A percentile compares a stretch with the other conserved stretches of the same genome.
These are phyloP conservation scores for Drosophila longiperda DNA, from an alignment of 2,888 invertebrate genomes.

Conservation along the genomic window DNA sequence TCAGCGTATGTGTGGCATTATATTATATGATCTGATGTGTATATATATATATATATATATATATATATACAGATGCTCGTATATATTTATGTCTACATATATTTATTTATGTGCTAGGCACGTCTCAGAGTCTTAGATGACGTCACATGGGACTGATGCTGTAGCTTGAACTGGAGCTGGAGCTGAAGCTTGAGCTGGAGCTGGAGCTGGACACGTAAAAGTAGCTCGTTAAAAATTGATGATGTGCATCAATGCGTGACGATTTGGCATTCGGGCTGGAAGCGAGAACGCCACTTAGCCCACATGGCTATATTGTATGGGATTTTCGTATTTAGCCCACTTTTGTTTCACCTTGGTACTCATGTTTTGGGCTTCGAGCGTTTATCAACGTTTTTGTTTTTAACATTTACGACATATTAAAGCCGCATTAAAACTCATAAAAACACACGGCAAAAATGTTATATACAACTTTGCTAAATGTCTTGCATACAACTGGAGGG, in stretches of 20 bases:
- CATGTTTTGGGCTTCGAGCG: constrained; percentile 24
- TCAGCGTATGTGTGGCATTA: constrained; percentile 32
- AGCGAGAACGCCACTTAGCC: constrained; percentile 31
- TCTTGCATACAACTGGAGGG: constrained; percentile 45
- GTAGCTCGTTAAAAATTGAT: constrained; percentile 75
- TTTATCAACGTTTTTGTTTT: constrained; percentile 61
- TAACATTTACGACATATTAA: constrained; percentile 73
- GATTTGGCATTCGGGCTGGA: constrained; percentile 37
- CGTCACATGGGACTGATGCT: constrained; percentile 42
- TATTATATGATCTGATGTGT: constrained; percentile 29
- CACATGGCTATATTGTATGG: constrained; percentile 1
- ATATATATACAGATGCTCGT: constrained; percentile 4
- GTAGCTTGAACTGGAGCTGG: not conserved
- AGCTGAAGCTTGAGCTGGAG: not conserved
- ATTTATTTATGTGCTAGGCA: constrained; percentile 14
- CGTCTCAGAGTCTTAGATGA: constrained; percentile 32
- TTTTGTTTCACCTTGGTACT: constrained; percentile 28
- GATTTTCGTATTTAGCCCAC: constrained; percentile 20
- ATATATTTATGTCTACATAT: not conserved
- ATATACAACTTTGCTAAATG: constrained; percentile 51
- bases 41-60: constrained; percentile 1
- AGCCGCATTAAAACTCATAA: constrained; percentile 63
- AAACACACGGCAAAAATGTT: constrained; percentile 44
- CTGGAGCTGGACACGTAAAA: constrained; percentile 60
- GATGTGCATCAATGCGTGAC: constrained; percentile 72